Evolutionary conservation across 1,140 invertebrate species (phyloP).

Genomic region (Anadara kagoshimensis): DNA sequence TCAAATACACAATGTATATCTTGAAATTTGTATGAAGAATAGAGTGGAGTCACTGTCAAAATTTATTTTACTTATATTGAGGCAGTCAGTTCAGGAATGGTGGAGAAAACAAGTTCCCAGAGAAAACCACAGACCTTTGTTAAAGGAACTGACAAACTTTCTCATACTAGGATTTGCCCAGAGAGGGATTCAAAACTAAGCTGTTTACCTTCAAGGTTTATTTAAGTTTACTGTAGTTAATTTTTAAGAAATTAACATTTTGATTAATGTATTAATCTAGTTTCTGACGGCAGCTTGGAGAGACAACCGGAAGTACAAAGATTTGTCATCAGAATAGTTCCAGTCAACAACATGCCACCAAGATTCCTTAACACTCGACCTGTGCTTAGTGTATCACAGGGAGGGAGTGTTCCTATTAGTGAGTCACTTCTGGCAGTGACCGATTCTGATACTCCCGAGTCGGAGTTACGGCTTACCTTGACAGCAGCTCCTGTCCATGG

Average conservation of each 20-base stretch:
- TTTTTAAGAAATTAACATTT: not conserved
- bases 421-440: constrained; percentile 36
- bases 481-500: constrained; percentile 41
- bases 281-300: constrained; percentile 46
- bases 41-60: too few relatives aligned
- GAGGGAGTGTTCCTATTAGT: constrained; percentile 43
- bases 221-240: not conserved
- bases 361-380: constrained; percentile 36
- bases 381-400: constrained; percentile 51
- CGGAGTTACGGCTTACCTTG: constrained; percentile 47
- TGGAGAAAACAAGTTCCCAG: too few relatives aligned
- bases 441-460: constrained; percentile 46
- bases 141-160: too few relatives aligned
- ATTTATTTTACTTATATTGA: too few relatives aligned
- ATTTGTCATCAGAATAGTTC: constrained; percentile 59
- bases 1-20: too few relatives aligned
- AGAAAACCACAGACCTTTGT: too few relatives aligned
- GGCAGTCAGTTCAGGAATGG: too few relatives aligned
- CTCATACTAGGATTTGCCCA: too few relatives aligned
- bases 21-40: too few relatives aligned
- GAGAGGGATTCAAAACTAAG: too few relatives aligned
- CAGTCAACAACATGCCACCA: constrained; percentile 64
- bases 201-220: not conserved
- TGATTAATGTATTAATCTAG: constrained; percentile 38
- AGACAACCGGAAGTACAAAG: constrained; percentile 51